Evolutionary conservation across 1,140 invertebrate species (phyloP), one percentile per base, ranked within the genome.

Genomic region (Idris sp.): DNA sequence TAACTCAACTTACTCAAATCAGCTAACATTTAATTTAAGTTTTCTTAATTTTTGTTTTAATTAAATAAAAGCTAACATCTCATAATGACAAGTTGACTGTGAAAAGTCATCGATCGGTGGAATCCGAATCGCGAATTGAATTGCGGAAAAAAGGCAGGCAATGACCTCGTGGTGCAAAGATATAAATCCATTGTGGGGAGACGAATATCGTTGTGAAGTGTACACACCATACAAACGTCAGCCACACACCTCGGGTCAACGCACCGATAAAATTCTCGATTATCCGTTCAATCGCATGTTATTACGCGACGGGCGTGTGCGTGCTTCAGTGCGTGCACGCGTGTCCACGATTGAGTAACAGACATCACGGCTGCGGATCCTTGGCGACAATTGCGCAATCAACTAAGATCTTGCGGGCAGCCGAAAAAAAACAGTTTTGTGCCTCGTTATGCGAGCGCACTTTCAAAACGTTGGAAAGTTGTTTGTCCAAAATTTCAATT

Each of bases 231-330:
- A 64, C 41, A 43, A 54, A 65, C 46, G 40, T 38, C 38, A 53
- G 71, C 44, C 64, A 64, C 65, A 69, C 74, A 74, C 64, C 71
- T 64, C 74, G 71, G 79, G 77, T 79, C 79, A 77, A 78, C 64
- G 77, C 64, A 69, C 79, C 65, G 69, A 78, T 76, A 81, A 81
- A 78, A 78, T 78, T 77, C 58, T 38, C 58, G 74, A 78, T 77
- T 79, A 64, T 68, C 65, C 68, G 58, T 74, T 75, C 72, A 65
- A 76, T 79, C 74, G 69, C 48, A 22, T 46, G 59, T 56, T 46
- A 35, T 2, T 43, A 31, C 40, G 54, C 38, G 49, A 30, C 48
- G 56, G 33, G 35, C 30, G 64, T 53, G 54, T 65, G 65, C 53
- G 53, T 65, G 71, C 65, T 58, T 58, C 31, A 48, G 67, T 68